These are phyloP conservation scores for Hyles euphorbiae DNA, from an alignment of 1,140 invertebrate species.

Conservation along the genomic window DNA sequence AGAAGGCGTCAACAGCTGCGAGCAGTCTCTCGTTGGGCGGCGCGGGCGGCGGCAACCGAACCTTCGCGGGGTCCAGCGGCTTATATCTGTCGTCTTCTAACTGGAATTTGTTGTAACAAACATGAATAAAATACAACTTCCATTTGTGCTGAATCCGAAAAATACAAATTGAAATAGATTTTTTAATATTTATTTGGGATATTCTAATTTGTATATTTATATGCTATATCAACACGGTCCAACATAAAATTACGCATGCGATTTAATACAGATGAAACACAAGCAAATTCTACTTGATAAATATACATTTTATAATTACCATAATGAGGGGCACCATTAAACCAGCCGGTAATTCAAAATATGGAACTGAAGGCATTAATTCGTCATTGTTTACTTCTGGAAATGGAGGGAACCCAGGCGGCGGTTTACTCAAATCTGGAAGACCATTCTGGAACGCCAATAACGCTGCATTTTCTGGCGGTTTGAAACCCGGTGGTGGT, in stretches of 20 bases:
- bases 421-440: slow-evolving; percentile 90
- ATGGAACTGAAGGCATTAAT: slow-evolving; percentile 92
- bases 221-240: too few relatives aligned
- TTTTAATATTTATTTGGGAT: too few relatives aligned
- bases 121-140: too few relatives aligned
- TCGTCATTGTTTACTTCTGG: slow-evolving; percentile 79
- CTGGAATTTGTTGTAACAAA: slow-evolving; percentile 56
- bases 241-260: too few relatives aligned
- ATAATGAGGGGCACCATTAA: slow-evolving; percentile 96
- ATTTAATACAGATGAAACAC: background rate
- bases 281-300: background rate
- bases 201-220: too few relatives aligned
- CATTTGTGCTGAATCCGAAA: too few relatives aligned
- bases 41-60: slow-evolving; percentile 93
- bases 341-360: slow-evolving; percentile 97
- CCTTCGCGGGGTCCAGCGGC: slow-evolving; percentile 91
- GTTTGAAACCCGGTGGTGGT: slow-evolving; percentile 77
- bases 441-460: slow-evolving; percentile 76
- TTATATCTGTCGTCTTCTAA: slow-evolving; percentile 94
- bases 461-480: slow-evolving; percentile 39
- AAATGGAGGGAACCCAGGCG: slow-evolving; percentile 84
- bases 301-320: slow-evolving; percentile 67
- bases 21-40: slow-evolving; percentile 94
- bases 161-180: too few relatives aligned
- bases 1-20: slow-evolving; percentile 96